Evolutionary conservation across 2,797 vertebrate species (phyloP).

Genomic region (Arctocebus calabarensis): DNA sequence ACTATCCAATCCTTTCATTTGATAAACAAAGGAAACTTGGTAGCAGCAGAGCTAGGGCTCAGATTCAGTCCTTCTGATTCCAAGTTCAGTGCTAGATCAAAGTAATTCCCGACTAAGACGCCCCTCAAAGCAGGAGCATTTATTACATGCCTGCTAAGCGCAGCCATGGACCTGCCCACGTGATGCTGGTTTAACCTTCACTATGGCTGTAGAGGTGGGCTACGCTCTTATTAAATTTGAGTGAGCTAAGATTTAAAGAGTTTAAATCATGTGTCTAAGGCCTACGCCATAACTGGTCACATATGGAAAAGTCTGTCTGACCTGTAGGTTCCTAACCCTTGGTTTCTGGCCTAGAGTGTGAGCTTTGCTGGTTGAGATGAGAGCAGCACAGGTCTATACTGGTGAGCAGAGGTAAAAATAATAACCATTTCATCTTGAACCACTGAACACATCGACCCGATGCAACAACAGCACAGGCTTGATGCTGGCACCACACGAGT

Average conservation of each 20-base stretch:
- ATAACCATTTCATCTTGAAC: conserved; percentile 30
- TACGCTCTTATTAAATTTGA: neutral
- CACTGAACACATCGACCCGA: neutral
- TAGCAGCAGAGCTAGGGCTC: neutral
- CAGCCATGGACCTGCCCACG: neutral
- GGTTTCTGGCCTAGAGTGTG: neutral
- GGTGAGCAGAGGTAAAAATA: conserved; percentile 36
- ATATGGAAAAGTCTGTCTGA: neutral
- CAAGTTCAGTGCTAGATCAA: conserved; percentile 19
- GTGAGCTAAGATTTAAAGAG: neutral
- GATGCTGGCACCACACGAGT: neutral
- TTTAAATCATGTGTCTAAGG: neutral
- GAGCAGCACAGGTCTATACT: neutral
- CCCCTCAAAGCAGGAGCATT: neutral
- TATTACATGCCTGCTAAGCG: neutral
- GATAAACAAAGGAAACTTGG: conserved; percentile 62
- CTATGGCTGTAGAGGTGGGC: neutral
- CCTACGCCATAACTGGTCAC: neutral
- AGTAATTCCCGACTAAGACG: neutral
- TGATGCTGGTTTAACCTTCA: neutral
- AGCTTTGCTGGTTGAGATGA: neutral
- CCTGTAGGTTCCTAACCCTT: neutral
- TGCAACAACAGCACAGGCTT: neutral
- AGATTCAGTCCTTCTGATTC: conserved; percentile 7
- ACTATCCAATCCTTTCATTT: conserved; percentile 60